Conservation (phyloP, 2,888 invertebrate genomes). For the Didymodactylos carnosus region DNA sequence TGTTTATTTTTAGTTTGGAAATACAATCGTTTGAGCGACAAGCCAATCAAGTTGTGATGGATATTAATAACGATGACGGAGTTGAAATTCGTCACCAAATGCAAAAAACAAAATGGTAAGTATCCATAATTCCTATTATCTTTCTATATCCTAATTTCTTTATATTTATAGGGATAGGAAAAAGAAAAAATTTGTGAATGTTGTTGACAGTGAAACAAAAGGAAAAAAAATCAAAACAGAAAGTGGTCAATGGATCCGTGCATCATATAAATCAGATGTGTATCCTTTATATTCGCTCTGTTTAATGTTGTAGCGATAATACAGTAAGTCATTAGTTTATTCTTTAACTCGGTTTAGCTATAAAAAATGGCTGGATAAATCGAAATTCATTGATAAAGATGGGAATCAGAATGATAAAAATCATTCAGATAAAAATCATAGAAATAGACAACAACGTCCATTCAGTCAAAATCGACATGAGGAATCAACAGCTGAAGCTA, state of each 20-base stretch:
- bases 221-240: conserved; percentile 72
- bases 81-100: conserved; percentile 45
- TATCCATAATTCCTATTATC: neutral
- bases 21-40: conserved; percentile 48
- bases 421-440: neutral
- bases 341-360: neutral
- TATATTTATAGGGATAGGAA: conserved; percentile 59
- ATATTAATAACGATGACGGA: conserved; percentile 60
- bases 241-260: conserved; percentile 78
- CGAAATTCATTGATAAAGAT: neutral
- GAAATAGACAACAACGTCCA: too few relatives aligned
- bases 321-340: too few relatives aligned
- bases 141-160: conserved; percentile 5
- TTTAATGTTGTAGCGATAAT: too few relatives aligned
- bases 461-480: neutral
- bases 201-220: conserved; percentile 29
- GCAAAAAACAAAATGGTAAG: conserved; percentile 41
- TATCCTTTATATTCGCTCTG: conserved; percentile 31
- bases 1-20: neutral
- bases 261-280: conserved; percentile 69
- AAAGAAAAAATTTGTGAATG: conserved; percentile 69
- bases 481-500: neutral
- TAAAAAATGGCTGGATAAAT: neutral
- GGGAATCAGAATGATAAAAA: neutral
- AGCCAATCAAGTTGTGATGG: conserved; percentile 57